A percentile compares a stretch with the other conserved stretches of the same genome.
Evolutionary conservation across 2,888 invertebrate genomes (phyloP).

Genomic region (Desoria tigrina): DNA sequence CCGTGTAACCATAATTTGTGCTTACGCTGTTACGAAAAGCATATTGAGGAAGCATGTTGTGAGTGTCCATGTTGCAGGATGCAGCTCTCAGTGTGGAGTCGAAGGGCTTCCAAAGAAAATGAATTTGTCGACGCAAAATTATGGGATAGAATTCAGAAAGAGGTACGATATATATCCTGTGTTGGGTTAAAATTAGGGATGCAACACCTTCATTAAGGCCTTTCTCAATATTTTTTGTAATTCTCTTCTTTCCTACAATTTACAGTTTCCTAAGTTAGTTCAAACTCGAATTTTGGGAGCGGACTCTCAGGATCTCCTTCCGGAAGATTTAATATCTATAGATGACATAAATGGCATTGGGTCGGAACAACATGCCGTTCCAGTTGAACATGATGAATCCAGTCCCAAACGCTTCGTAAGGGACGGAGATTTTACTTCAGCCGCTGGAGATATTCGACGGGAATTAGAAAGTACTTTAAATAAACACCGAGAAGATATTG

Average conservation of each 20-base stretch:
- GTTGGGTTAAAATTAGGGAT: too few relatives aligned
- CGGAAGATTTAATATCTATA: slow-evolving; percentile 11
- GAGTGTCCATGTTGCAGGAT: slow-evolving; percentile 79
- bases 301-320: slow-evolving; percentile 42
- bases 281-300: slow-evolving; percentile 35
- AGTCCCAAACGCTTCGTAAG: neutral
- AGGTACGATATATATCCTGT: slow-evolving; percentile 37
- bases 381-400: neutral
- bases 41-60: slow-evolving; percentile 74
- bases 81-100: slow-evolving; percentile 77
- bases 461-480: slow-evolving; percentile 70
- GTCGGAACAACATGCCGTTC: neutral
- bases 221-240: too few relatives aligned
- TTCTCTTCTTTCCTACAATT: too few relatives aligned
- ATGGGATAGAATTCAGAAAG: slow-evolving; percentile 42
- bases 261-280: slow-evolving; percentile 45
- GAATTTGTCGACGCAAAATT: slow-evolving; percentile 67
- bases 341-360: neutral
- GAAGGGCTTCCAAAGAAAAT: slow-evolving; percentile 72
- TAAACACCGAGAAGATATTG: slow-evolving; percentile 47
- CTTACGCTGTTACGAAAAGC: slow-evolving; percentile 72
- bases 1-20: slow-evolving; percentile 82
- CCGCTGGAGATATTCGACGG: slow-evolving; percentile 71
- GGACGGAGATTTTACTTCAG: slow-evolving; percentile 59
- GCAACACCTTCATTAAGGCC: too few relatives aligned